phyloP scores from a whole-genome alignment of 2,888 invertebrate species.

The Caenorhabditis becei region DNA sequence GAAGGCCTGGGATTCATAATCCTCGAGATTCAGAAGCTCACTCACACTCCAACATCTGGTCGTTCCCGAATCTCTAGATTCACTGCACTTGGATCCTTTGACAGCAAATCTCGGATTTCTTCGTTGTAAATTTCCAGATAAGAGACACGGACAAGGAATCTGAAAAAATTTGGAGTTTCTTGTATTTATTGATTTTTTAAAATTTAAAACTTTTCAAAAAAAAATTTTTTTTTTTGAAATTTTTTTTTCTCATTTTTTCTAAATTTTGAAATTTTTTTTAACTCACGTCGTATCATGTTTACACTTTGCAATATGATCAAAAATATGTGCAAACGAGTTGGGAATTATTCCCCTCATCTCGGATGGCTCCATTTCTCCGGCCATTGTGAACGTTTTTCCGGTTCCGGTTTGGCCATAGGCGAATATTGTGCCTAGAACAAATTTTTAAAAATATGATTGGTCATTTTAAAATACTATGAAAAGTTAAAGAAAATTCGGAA shows the following conservation, averaged over 20 bases:
- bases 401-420: conserved; percentile 89
- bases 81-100: conserved; percentile 88
- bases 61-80: conserved; percentile 86
- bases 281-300: conserved; percentile 91
- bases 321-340: conserved; percentile 98
- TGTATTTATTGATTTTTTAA: too few species aligned
- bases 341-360: conserved; percentile 97
- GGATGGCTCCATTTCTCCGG: conserved; percentile 91
- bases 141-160: conserved; percentile 96
- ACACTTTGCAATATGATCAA: conserved; percentile 96
- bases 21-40: neutral
- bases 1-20: neutral
- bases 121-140: conserved; percentile 99
- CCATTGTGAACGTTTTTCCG: conserved; percentile 99
- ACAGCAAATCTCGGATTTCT: conserved; percentile 95
- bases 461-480: too few species aligned
- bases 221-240: too few species aligned
- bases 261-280: neutral
- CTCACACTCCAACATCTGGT: conserved; percentile 93
- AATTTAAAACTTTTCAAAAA: too few species aligned
- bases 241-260: too few species aligned
- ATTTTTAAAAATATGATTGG: too few species aligned
- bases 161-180: conserved; percentile 82
- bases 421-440: conserved; percentile 85
- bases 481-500: too few species aligned